Base-by-base conservation (phyloP, 2,888 invertebrate species). In the Xestia rhomboidea region DNA sequence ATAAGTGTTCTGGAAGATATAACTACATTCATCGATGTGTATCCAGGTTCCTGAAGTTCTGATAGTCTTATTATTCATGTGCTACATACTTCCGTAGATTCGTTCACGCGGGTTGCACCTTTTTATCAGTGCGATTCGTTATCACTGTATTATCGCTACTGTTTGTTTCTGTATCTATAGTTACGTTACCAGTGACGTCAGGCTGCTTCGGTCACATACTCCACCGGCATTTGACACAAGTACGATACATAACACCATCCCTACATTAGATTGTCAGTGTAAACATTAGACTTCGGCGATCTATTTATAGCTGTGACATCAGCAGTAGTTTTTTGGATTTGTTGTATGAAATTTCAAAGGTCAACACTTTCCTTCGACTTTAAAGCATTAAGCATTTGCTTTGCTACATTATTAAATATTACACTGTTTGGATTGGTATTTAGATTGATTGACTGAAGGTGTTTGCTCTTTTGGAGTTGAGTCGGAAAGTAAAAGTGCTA, bases 231-330 rank as follows among this genome's bases (percentile, higher is more conserved):
- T 85, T 87, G 81, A 84, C 81, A 85, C 82, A 82, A 88, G 83
- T 79, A 82, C 86, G 85, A 84, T 89, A 88, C 88, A 79, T 86
- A 87, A 84, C 81, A 90, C 90, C 93, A 92, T 94, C 92, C 92
- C 92, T 90, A 90, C 88, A 90, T 90, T 90, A 91, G 91, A 93
- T 92, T 91, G 91, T 94, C 95, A 95, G 95, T 94, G 95, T 94
- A 94, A 93, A 92, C 93, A 93, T 93, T 93, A 90, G 91, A 89
- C 90, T 93, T 93, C 88, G 90, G 84, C 85, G 86, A 85, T 92
- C 93, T 96, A 95, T 95, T 94, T 93, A 91, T 95, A 95, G 93
- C 86, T 82, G 87, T 96, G 95, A 96, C 95, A 95, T 95, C 95
- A 95, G 90, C 90, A 86, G 90, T 90, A 92, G 92, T 93, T 93